Percentiles rank a stretch among this genome's conserved stretches.
Evolutionary conservation across 2,113 vertebrate genomes (phyloP).

Genomic region (Lota lota): DNA sequence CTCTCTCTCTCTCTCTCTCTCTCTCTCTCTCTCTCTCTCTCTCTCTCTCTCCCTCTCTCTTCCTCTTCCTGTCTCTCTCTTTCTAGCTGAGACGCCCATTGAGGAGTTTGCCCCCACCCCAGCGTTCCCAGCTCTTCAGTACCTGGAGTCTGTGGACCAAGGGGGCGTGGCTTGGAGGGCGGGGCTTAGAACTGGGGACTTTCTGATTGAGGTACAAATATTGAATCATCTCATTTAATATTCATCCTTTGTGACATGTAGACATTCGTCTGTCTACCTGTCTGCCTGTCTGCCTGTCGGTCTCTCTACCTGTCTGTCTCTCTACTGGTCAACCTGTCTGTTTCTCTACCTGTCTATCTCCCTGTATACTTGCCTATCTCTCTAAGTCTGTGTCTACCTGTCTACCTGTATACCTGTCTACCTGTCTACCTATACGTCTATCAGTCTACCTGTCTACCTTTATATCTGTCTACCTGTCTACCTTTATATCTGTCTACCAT

Average conservation of each 20-base stretch:
- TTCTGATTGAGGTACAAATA: conserved; percentile 74
- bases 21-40: background rate
- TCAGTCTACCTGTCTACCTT: too few relatives aligned
- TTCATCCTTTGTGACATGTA: too few relatives aligned
- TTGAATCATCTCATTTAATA: too few relatives aligned
- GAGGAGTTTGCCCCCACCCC: conserved; percentile 97
- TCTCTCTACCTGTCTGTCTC: too few relatives aligned
- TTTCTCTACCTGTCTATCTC: too few relatives aligned
- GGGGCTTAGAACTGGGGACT: conserved; percentile 82
- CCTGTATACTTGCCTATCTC: too few relatives aligned
- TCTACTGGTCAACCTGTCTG: too few relatives aligned
- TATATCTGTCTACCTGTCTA: too few relatives aligned
- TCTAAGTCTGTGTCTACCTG: background rate
- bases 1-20: background rate
- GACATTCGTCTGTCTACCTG: background rate
- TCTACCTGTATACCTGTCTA: too few relatives aligned
- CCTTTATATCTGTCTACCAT: too few relatives aligned
- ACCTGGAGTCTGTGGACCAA: conserved; percentile 95
- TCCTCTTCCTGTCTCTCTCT: conserved; percentile 2
- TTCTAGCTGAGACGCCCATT: conserved; percentile 91
- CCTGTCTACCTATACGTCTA: too few relatives aligned
- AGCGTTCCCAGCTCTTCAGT: conserved; percentile 93
- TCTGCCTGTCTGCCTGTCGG: background rate
- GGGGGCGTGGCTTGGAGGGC: conserved; percentile 97
- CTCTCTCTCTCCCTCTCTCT: background rate